phyloP scores from a whole-genome alignment of 53 echinoderm and acorn worm species.

The Paracentrotus lividus region DNA sequence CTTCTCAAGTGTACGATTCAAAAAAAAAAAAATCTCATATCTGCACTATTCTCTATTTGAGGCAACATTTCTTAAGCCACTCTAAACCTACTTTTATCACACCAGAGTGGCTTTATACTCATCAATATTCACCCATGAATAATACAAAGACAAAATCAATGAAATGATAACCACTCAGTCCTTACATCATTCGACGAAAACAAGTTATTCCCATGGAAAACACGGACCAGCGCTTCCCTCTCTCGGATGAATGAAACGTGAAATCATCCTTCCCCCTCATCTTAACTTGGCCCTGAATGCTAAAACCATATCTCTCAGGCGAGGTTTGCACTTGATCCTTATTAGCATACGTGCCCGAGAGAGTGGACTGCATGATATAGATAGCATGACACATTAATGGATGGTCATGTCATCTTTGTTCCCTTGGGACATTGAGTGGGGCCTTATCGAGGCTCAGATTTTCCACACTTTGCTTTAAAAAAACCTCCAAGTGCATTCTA shows the following conservation, averaged over 20 bases:
- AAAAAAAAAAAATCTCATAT: no score
- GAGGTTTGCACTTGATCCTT: background rate
- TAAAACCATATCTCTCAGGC: background rate
- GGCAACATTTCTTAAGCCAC: background rate
- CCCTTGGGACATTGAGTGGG: background rate
- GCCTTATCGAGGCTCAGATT: background rate
- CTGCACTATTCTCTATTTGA: background rate
- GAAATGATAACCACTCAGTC: background rate
- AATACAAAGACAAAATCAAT: background rate
- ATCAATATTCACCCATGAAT: background rate
- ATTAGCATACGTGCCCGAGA: slow-evolving; percentile 6
- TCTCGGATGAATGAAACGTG: slow-evolving; percentile 4
- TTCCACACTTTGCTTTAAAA: background rate
- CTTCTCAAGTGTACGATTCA: no score
- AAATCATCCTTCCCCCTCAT: background rate
- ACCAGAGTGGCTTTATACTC: background rate
- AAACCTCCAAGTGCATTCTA: background rate
- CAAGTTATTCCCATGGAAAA: background rate
- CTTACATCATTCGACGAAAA: background rate
- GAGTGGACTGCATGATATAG: background rate
- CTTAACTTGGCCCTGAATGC: background rate
- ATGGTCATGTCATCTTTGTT: background rate
- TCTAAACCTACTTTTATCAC: background rate
- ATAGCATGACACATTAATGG: slow-evolving; percentile 32
- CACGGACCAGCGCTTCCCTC: background rate